A percentile compares a stretch with the other conserved stretches of the same genome.
These are phyloP conservation scores for Leucosticte australis DNA, from an alignment of 2,113 vertebrate species.

Conservation along the genomic window DNA sequence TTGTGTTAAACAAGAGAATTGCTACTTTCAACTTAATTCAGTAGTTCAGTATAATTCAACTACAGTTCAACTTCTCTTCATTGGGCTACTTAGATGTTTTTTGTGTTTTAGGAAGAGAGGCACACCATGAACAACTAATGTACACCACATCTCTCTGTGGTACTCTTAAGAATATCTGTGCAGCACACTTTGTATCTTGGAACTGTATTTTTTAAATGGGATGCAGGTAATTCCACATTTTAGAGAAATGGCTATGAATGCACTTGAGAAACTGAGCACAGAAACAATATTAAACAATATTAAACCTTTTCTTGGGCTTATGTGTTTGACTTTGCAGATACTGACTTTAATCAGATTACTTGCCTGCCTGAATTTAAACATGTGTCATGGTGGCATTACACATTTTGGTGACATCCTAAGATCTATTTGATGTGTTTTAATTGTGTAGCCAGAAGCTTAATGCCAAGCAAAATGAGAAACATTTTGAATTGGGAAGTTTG, in stretches of 20 bases:
- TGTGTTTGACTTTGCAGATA: background rate
- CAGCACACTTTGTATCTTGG: background rate
- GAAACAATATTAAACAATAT: background rate
- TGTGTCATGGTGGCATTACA: background rate
- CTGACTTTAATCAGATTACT: background rate
- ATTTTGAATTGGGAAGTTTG: background rate
- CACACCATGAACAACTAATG: background rate
- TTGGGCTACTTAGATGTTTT: background rate
- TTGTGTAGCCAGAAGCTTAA: background rate
- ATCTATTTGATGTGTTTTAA: background rate
- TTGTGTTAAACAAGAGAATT: background rate
- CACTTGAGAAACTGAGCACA: background rate
- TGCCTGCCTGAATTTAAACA: slow-evolving; percentile 3
- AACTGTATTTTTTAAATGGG: background rate
- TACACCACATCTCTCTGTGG: background rate
- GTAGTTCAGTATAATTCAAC: background rate
- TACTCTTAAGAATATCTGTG: background rate
- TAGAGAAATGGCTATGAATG: background rate
- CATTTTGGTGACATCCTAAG: background rate
- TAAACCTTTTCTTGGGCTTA: background rate
- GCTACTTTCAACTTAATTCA: background rate
- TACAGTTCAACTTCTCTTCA: background rate
- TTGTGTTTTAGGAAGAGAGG: background rate
- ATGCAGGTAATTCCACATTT: background rate
- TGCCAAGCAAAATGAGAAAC: background rate